Percentiles rank a stretch among this genome's conserved stretches.
Conservation (phyloP, 1,140 invertebrate species). For the Bombus difficillimus region DNA sequence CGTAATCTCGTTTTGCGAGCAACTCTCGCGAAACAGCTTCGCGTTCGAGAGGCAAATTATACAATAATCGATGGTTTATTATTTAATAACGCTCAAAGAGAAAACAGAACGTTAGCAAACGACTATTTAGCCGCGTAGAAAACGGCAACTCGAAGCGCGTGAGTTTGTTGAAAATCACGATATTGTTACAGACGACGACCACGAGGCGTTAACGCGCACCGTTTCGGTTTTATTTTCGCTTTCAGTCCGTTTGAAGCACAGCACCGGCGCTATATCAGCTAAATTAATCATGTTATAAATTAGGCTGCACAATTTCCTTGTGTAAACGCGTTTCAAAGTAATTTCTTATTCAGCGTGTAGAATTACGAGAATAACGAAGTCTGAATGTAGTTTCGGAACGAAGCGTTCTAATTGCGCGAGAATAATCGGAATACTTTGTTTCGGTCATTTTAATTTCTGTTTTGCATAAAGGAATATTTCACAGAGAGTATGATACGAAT, state of each 20-base stretch:
- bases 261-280: too few species aligned
- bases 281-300: not conserved
- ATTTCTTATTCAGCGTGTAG: not conserved
- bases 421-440: too few species aligned
- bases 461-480: too few species aligned
- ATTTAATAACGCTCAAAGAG: conserved; percentile 3
- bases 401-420: not conserved
- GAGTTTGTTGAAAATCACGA: not conserved
- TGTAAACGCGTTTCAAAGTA: not conserved
- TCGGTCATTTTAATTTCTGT: too few species aligned
- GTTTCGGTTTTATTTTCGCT: not conserved
- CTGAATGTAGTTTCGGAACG: too few species aligned
- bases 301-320: not conserved
- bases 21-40: not conserved
- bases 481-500: too few species aligned
- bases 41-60: not conserved
- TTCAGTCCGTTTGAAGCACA: not conserved
- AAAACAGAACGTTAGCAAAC: too few species aligned
- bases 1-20: conserved; percentile 1
- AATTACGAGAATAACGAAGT: not conserved
- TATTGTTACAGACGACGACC: too few species aligned
- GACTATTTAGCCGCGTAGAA: too few species aligned
- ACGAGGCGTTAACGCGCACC: not conserved
- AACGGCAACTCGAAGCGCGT: too few species aligned
- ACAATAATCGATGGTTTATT: not conserved